Evolutionary conservation across 2,797 vertebrate genomes (phyloP), one percentile per base, ranked within the genome.

Genomic region (Gobio occitaniae): DNA sequence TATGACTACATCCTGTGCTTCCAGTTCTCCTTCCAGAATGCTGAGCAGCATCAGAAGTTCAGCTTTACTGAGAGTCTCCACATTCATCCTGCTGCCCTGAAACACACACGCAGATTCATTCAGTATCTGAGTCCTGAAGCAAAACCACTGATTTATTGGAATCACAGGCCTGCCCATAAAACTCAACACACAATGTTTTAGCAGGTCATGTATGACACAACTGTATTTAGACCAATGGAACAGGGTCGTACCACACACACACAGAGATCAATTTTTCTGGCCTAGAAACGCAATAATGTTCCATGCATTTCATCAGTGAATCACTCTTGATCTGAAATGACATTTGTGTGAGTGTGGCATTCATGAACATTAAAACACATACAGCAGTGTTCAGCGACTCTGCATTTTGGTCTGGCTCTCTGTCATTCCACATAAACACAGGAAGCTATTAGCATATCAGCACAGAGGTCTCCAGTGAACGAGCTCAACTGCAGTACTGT

Each of bases 21-120:
- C 98, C 56, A 99, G 94, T 88, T 99, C 97, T 88, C 98, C 98
- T 92, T 99, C 98, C 88, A 99, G 93, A 89, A 99, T 96, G 93
- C 98, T 99, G 83, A 99, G 97, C 71, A 99, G 96, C 21, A 96
- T 99, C 91, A 99, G 94, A 87, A 99, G 96, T 93, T 99, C 98
- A 78, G 96, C 95, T 92, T 97, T 97, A 95, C 97, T 99, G 90
- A 99, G 97, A 91, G 97, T 98, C 95, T 99, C 98, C 94, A 99
- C 95, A 95, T 99, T 97, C 98, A 99, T 99, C 93, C 93, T 98
- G 96, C 96, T 95, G 94, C 94, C 93, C 97, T 97, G 86, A 80
- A 92, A 88, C 77, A 88, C 90, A 86, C 61, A 90, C 59, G 59
- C 17, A 68, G 9, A 48, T 5, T 16, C 47, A 76, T 54, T 52